These are phyloP conservation scores for Ecliptopera silaceata DNA, from an alignment of 2,888 invertebrate genomes.

Conservation along the genomic window DNA sequence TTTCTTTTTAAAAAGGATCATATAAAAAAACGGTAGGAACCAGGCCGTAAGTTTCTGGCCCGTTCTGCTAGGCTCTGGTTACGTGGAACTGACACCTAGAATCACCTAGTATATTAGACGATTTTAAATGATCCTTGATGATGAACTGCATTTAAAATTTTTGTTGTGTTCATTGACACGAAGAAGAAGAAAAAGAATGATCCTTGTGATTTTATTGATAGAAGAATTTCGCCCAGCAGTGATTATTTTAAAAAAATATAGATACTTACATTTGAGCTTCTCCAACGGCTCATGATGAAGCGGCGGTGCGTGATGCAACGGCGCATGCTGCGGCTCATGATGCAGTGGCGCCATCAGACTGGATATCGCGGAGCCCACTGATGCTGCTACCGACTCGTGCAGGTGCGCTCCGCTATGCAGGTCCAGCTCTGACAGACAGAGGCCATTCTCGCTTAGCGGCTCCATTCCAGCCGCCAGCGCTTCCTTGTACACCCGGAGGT, in stretches of 20 bases:
- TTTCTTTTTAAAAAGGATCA: no score
- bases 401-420: conserved; percentile 77
- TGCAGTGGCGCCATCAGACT: conserved; percentile 82
- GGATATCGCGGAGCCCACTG: conserved; percentile 80
- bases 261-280: conserved; percentile 89
- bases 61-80: no score
- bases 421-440: conserved; percentile 89
- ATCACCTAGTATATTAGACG: no score
- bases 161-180: no score
- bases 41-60: no score
- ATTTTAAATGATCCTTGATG: no score
- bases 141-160: no score
- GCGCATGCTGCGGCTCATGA: conserved; percentile 83
- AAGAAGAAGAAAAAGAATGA: no score
- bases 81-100: no score
- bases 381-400: conserved; percentile 79
- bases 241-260: conserved; percentile 2
- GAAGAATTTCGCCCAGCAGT: no score
- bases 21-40: no score
- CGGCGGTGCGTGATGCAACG: conserved; percentile 83
- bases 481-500: conserved; percentile 82
- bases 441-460: conserved; percentile 86
- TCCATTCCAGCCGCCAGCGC: conserved; percentile 87
- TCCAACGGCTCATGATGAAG: conserved; percentile 88
- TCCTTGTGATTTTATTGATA: no score